These are phyloP conservation scores for Anarsia innoxiella DNA, from an alignment of 2,888 invertebrate species.

Conservation along the genomic window DNA sequence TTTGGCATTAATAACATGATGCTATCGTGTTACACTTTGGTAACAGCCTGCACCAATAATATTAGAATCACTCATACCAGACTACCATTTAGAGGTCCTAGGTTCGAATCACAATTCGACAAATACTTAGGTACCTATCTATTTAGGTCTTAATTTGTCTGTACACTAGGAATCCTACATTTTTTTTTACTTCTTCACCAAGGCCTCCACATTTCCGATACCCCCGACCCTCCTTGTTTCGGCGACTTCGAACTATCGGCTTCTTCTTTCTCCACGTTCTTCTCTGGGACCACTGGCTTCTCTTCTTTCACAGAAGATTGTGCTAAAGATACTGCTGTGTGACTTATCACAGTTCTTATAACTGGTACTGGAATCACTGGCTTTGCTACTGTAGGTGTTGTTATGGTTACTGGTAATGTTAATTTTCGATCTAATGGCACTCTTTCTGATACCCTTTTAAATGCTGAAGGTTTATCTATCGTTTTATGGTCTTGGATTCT, in stretches of 20 bases:
- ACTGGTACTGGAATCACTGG: slow-evolving; percentile 18
- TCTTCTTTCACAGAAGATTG: slow-evolving; percentile 34
- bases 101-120: no score
- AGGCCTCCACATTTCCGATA: slow-evolving; percentile 63
- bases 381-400: slow-evolving; percentile 31
- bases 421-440: slow-evolving; percentile 35
- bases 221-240: slow-evolving; percentile 45
- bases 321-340: slow-evolving; percentile 58
- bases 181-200: no score
- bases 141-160: no score
- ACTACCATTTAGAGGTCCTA: no score
- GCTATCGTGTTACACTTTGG: no score
- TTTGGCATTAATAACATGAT: no score
- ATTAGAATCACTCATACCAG: no score
- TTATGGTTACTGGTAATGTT: slow-evolving; percentile 51
- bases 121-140: no score
- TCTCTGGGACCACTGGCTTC: slow-evolving; percentile 10
- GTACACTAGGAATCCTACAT: no score
- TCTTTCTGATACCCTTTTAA: slow-evolving; percentile 31
- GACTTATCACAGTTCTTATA: slow-evolving; percentile 57
- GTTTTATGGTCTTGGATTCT: slow-evolving; percentile 12
- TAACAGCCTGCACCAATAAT: no score
- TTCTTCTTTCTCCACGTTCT: slow-evolving; percentile 26
- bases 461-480: slow-evolving; percentile 18
- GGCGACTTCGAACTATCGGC: slow-evolving; percentile 50